Evolutionary conservation across 1,140 invertebrate genomes (phyloP).

Genomic region (Acyrthosiphon pisum): DNA sequence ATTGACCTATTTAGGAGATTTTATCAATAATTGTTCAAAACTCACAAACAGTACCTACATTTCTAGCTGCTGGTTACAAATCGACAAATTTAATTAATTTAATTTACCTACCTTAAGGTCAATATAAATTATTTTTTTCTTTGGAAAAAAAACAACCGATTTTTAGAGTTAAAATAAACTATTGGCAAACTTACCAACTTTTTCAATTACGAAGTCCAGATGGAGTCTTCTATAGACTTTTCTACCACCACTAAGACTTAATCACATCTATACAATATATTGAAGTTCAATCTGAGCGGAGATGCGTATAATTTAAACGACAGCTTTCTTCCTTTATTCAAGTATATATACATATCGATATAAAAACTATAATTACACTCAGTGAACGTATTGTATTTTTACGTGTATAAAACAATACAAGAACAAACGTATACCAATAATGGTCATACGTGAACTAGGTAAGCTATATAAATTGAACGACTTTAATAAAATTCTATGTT

Average conservation of each 20-base stretch:
- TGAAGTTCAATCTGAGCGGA: slow-evolving; percentile 5
- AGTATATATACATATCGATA: neutral
- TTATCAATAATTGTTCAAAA: neutral
- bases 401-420: neutral
- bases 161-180: slow-evolving; percentile 4
- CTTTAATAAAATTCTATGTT: neutral
- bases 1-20: neutral
- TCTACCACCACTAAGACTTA: neutral
- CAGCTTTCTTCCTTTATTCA: neutral
- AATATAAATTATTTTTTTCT: neutral
- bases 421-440: neutral
- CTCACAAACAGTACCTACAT: neutral
- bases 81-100: neutral
- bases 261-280: slow-evolving; percentile 14
- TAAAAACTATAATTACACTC: neutral
- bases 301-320: neutral
- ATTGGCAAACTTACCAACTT: slow-evolving; percentile 34
- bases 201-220: slow-evolving; percentile 29
- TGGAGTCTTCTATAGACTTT: neutral
- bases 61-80: neutral
- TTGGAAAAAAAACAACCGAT: neutral
- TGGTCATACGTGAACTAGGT: neutral
- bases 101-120: neutral
- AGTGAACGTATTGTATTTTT: neutral
- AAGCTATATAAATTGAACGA: neutral